Conservation (phyloP, 2,888 invertebrate genomes). For the Danaus chrysippus region DNA sequence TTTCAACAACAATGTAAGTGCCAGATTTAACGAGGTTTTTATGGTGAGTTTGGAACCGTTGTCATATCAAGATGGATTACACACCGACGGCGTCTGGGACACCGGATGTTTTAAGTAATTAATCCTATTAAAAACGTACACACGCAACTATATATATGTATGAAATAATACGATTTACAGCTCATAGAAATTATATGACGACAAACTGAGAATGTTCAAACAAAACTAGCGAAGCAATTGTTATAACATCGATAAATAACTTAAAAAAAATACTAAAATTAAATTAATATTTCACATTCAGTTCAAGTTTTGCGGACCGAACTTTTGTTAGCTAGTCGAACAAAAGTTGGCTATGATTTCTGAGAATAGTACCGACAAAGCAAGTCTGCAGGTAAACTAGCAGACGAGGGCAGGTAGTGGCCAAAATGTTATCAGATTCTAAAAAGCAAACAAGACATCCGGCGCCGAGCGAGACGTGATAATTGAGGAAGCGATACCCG, state of each 20-base stretch:
- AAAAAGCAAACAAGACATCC: conserved; percentile 25
- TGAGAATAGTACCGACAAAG: not conserved
- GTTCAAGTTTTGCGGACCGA: no score
- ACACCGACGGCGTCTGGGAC: conserved; percentile 13
- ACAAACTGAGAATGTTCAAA: no score
- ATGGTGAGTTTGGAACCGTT: conserved; percentile 33
- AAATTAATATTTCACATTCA: no score
- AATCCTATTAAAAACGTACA: not conserved
- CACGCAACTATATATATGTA: no score
- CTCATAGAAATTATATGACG: no score
- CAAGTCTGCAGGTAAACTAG: conserved; percentile 29
- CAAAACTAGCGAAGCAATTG: no score
- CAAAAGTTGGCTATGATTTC: not conserved
- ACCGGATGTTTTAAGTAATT: not conserved
- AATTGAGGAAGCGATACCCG: conserved; percentile 16
- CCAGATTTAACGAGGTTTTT: conserved; percentile 38
- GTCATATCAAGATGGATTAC: conserved; percentile 32
- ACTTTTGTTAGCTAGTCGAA: no score
- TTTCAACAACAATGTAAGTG: conserved; percentile 46
- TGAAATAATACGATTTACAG: no score
- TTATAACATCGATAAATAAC: no score
- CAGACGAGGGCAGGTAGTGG: conserved; percentile 43
- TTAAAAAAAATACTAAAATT: no score
- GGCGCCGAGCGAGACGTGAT: conserved; percentile 27
- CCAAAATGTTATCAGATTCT: conserved; percentile 29